These are phyloP conservation scores for Anagrus nilaparvatae DNA, from an alignment of 1,140 invertebrate species.

Conservation along the genomic window DNA sequence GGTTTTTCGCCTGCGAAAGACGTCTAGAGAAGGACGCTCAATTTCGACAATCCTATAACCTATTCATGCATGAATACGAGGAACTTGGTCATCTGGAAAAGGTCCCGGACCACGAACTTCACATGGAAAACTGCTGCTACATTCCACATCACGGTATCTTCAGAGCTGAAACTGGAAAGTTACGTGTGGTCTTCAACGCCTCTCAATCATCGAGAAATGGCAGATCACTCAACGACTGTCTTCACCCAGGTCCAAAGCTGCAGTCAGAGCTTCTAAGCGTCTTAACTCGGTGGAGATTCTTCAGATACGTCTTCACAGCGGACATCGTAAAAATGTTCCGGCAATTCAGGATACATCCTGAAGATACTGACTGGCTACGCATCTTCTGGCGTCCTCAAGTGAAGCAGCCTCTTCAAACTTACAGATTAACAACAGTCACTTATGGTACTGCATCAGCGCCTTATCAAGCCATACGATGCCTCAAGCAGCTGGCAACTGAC, in stretches of 20 bases:
- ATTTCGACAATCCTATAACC: no score
- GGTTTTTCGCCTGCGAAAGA: no score
- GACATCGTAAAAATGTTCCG: slow-evolving; percentile 25
- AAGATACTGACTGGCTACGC: slow-evolving; percentile 17
- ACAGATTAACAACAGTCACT: background rate
- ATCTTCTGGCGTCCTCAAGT: slow-evolving; percentile 21
- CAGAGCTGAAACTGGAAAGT: background rate
- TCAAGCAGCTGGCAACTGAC: slow-evolving; percentile 8
- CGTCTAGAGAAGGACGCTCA: no score
- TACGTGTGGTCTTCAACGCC: slow-evolving; percentile 12
- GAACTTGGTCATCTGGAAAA: slow-evolving; percentile 20
- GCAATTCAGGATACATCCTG: slow-evolving; percentile 19
- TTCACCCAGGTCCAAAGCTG: slow-evolving; percentile 9
- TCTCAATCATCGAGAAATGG: background rate
- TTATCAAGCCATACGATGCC: background rate
- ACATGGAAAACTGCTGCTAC: slow-evolving; percentile 6
- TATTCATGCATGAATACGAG: slow-evolving; percentile 23
- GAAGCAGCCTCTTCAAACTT: background rate
- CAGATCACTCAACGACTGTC: slow-evolving; percentile 10
- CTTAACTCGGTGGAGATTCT: slow-evolving; percentile 18
- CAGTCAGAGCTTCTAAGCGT: slow-evolving; percentile 12
- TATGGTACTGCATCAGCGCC: slow-evolving; percentile 1
- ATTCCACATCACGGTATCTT: slow-evolving; percentile 11
- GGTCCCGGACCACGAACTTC: slow-evolving; percentile 1
- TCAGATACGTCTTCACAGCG: slow-evolving; percentile 13